phyloP scores from a whole-genome alignment of 2,888 invertebrate species.

The Timema cristinae region DNA sequence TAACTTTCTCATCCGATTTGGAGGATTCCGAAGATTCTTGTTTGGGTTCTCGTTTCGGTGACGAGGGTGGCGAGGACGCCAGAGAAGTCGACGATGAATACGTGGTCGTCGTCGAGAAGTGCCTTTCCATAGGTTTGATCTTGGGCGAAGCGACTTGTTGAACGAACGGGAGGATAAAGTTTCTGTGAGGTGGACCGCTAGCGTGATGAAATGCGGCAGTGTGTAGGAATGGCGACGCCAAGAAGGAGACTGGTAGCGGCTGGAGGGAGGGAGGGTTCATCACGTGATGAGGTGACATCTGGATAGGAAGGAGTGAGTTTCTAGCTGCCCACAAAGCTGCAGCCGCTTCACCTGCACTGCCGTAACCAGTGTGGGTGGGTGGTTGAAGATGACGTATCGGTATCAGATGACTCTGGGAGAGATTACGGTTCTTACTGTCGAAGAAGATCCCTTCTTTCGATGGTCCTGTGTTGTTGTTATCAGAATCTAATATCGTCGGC shows the following conservation, averaged over 20 bases:
- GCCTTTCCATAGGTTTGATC: not conserved
- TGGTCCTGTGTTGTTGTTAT: slow-evolving; percentile 22
- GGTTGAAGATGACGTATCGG: slow-evolving; percentile 12
- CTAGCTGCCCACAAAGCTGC: slow-evolving; percentile 26
- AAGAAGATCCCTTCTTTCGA: slow-evolving; percentile 15
- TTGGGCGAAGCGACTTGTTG: slow-evolving; percentile 17
- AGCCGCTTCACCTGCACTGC: slow-evolving; percentile 19
- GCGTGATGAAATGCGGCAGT: slow-evolving; percentile 18
- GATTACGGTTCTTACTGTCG: slow-evolving; percentile 13
- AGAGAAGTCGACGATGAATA: slow-evolving; percentile 22
- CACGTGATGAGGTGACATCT: slow-evolving; percentile 52
- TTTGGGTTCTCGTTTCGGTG: not conserved
- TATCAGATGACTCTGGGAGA: slow-evolving; percentile 8
- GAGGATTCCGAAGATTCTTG: slow-evolving; percentile 1
- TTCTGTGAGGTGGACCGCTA: not conserved
- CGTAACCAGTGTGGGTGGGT: slow-evolving; percentile 15
- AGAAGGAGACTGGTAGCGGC: slow-evolving; percentile 55
- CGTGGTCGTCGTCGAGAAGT: slow-evolving; percentile 17
- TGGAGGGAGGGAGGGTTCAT: slow-evolving; percentile 46
- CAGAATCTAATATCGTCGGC: slow-evolving; percentile 12
- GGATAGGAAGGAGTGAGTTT: slow-evolving; percentile 54
- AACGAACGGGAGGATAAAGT: slow-evolving; percentile 23
- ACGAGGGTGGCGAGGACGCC: slow-evolving; percentile 23
- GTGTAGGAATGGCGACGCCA: slow-evolving; percentile 48
- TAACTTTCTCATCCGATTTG: slow-evolving; percentile 7